These are phyloP conservation scores for Orchestes rusci DNA, from an alignment of 2,888 invertebrate species.

Conservation along the genomic window DNA sequence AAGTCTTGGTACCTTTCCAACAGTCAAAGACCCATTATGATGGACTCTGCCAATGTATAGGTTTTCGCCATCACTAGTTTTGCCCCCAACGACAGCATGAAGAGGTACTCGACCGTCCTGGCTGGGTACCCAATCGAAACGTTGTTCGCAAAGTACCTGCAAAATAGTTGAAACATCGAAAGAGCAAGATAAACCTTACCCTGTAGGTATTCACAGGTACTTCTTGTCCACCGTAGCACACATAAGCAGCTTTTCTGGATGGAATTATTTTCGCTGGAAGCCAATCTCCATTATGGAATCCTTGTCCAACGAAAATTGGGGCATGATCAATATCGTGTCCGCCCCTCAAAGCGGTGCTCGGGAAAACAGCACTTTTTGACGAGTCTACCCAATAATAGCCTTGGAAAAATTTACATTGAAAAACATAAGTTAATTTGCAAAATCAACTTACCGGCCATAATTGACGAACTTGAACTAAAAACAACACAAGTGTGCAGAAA, in stretches of 20 bases:
- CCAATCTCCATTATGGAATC: constrained; percentile 58
- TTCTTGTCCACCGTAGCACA: constrained; percentile 57
- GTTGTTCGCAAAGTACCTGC: constrained; percentile 50
- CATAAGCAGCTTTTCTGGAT: constrained; percentile 56
- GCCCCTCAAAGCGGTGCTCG: constrained; percentile 50
- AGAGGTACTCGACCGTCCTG: constrained; percentile 46
- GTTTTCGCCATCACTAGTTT: constrained; percentile 48
- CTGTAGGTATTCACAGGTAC: constrained; percentile 53
- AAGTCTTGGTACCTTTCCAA: constrained; percentile 49
- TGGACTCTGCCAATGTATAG: constrained; percentile 51
- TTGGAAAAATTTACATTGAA: no score
- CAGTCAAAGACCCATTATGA: constrained; percentile 50
- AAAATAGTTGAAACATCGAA: no score
- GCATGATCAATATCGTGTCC: constrained; percentile 67
- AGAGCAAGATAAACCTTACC: constrained; percentile 25
- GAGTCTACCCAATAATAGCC: constrained; percentile 46
- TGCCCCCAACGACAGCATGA: constrained; percentile 50
- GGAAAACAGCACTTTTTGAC: constrained; percentile 46
- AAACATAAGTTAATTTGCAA: no score
- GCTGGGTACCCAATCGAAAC: constrained; percentile 48
- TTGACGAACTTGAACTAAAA: no score
- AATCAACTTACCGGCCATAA: no score
- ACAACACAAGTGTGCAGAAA: no score
- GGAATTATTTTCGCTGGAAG: constrained; percentile 64
- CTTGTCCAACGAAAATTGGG: constrained; percentile 67